Evolutionary conservation across 2,797 vertebrate genomes (phyloP).

Genomic region (Carapus acus): DNA sequence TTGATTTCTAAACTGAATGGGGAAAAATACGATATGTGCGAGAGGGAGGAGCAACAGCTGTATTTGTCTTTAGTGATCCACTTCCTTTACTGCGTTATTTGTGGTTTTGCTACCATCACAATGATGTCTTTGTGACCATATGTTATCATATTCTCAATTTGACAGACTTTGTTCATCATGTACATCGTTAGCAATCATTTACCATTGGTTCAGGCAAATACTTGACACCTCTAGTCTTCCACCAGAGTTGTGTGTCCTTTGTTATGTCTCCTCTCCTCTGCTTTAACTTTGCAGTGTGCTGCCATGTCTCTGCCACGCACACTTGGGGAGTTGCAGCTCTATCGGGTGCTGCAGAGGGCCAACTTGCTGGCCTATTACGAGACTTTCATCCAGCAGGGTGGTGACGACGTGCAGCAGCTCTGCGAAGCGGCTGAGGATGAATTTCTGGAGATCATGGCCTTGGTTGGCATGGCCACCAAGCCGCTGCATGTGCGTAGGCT

Average conservation of each 20-base stretch:
- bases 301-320: conserved; percentile 93
- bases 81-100: neutral
- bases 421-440: conserved; percentile 97
- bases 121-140: neutral
- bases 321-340: conserved; percentile 94
- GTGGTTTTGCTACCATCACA: too few relatives aligned
- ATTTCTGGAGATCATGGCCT: conserved; percentile 98
- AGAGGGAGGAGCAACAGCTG: neutral
- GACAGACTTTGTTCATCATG: too few relatives aligned
- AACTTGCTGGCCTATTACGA: conserved; percentile 97
- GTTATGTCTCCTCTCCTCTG: conserved; percentile 8
- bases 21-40: neutral
- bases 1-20: neutral
- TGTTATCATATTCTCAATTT: neutral
- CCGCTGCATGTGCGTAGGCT: conserved; percentile 94
- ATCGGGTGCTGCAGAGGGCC: conserved; percentile 91
- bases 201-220: too few relatives aligned
- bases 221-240: conserved; percentile 25
- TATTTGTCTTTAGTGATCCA: conserved; percentile 8
- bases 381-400: conserved; percentile 99
- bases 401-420: conserved; percentile 96
- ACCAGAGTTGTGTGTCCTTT: conserved; percentile 38
- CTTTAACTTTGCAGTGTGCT: conserved; percentile 43
- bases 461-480: conserved; percentile 98
- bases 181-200: too few relatives aligned